These are phyloP conservation scores for Clangula hyemalis DNA, from an alignment of 2,797 vertebrate species.

Conservation along the genomic window DNA sequence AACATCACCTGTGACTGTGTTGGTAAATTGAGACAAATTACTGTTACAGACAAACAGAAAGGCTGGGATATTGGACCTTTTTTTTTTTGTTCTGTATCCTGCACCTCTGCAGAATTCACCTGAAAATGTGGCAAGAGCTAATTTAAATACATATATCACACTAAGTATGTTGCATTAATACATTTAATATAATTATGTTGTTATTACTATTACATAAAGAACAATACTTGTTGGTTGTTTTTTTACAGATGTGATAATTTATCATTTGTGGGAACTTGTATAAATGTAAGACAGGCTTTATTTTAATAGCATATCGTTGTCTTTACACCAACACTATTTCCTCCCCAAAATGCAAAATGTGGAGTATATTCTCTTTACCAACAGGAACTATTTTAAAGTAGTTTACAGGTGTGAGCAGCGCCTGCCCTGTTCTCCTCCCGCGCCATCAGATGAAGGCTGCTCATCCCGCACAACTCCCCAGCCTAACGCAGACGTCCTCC, in stretches of 20 bases:
- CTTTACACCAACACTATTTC: not conserved
- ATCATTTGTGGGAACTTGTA: not conserved
- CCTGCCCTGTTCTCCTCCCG: not conserved
- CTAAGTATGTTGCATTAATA: not conserved
- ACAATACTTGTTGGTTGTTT: not conserved
- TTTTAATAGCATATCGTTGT: not conserved
- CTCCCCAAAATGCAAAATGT: not conserved
- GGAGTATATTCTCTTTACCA: not conserved
- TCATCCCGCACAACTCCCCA: not conserved
- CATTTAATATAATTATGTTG: not conserved
- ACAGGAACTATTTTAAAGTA: not conserved
- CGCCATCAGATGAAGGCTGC: not conserved
- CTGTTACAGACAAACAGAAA: not conserved
- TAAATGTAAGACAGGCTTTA: not conserved
- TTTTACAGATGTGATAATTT: not conserved
- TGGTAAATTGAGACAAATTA: slow-evolving; percentile 36
- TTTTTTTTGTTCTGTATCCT: not conserved
- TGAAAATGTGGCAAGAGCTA: not conserved
- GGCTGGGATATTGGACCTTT: not conserved
- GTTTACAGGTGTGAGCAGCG: not conserved
- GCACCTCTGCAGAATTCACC: not conserved
- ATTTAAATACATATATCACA: not conserved
- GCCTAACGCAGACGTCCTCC: not conserved
- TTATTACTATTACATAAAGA: not conserved
- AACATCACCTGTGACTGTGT: not conserved